Evolutionary conservation across 2,797 vertebrate genomes (phyloP), one percentile per base, ranked within the genome.

Genomic region (Epinephelus coioides): DNA sequence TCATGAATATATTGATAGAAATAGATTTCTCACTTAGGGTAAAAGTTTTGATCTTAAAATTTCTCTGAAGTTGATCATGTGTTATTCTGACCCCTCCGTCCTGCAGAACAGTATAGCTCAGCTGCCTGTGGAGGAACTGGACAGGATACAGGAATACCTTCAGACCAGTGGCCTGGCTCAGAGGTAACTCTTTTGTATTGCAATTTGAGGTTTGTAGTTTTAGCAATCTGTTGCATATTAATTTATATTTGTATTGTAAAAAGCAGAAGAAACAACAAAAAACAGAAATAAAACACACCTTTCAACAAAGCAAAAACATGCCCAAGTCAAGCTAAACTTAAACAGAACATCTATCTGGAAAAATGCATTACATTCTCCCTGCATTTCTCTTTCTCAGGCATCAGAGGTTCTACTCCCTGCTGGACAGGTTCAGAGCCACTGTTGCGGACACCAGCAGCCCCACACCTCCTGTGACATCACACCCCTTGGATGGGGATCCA

Each of bases 341-440:
- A 30, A 19, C 19, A n/a, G 6, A 21, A 8, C 27, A 25, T 30
- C 27, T 30, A 6, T 30, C 27, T 30, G 27, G 5, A 15, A 12
- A 43, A 23, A 18, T 17, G 9, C 11, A 53, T 66, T 2, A 0
- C 34, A 25, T 75, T 50, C 4, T 59, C 17, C 25, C 1, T 23
- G 46, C 40, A 46, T 44, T 8, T 63, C 64, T 54, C 5, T 76
- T 2, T 93, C 87, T 27, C 91, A 99, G 98, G 85, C 98, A 99
- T 94, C 98, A 99, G 94, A 95, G 98, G 92, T 98, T 99, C 79
- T 99, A 96, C 94, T 99, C 98, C 8, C 96, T 99, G 94, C 95
- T 99, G 96, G 98, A 99, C 93, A 97, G 98, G 89, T 98, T 99
- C 87, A 95, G 98, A 90, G 95, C 96, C 46, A 97, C 96, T 69